Conservation (phyloP, 2,888 invertebrate genomes). For the Apodemia zela region DNA sequence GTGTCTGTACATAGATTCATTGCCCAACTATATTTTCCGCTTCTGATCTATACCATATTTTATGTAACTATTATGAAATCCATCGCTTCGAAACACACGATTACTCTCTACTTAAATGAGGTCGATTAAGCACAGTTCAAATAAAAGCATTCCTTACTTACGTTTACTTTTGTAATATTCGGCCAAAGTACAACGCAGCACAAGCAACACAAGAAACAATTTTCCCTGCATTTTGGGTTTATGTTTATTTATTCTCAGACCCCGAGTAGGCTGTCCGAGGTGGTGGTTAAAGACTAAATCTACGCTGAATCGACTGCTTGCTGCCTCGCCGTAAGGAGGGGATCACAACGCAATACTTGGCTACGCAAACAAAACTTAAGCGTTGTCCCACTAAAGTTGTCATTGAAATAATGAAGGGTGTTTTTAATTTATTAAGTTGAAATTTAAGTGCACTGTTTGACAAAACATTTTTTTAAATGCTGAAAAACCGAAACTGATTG, state of each 20-base stretch:
- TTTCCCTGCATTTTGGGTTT: conserved; percentile 48
- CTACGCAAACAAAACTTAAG: conserved; percentile 70
- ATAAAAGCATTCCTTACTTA: conserved; percentile 49
- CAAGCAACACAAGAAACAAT: conserved; percentile 63
- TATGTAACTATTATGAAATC: conserved; percentile 12
- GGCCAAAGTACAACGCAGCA: conserved; percentile 54
- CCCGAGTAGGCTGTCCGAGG: conserved; percentile 57
- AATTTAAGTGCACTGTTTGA: neutral
- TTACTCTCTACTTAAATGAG: conserved; percentile 16
- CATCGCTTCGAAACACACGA: neutral
- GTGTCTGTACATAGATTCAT: neutral
- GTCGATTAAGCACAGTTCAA: conserved; percentile 21
- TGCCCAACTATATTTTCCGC: neutral
- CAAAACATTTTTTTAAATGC: too few relatives aligned
- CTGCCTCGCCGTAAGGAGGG: conserved; percentile 54
- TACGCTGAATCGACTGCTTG: conserved; percentile 46
- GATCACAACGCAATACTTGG: conserved; percentile 67
- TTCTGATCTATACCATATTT: neutral
- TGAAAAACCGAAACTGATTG: too few relatives aligned
- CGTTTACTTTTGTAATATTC: conserved; percentile 71
- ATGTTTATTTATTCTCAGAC: conserved; percentile 34
- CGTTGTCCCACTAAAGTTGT: conserved; percentile 40
- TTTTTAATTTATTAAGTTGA: conserved; percentile 4
- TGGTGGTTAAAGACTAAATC: conserved; percentile 60
- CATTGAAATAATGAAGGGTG: neutral